These are phyloP conservation scores for Bemisia tabaci DNA, from an alignment of 1,140 invertebrate genomes.

Conservation along the genomic window DNA sequence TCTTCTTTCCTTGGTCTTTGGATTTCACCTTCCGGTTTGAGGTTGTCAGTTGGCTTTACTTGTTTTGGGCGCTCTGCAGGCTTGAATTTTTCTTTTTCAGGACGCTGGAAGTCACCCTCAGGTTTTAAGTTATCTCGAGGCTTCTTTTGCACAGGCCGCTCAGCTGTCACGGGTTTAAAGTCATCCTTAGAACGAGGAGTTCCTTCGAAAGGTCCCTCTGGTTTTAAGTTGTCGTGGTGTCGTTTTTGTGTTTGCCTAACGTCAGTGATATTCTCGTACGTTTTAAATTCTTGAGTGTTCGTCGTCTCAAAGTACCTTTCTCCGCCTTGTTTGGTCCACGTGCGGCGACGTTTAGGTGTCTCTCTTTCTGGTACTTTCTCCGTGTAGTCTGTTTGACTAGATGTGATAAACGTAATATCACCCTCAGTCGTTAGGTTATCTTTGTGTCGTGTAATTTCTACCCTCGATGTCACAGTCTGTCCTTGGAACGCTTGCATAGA, in stretches of 20 bases:
- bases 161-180: slow-evolving; percentile 26
- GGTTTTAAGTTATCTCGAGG: slow-evolving; percentile 34
- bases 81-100: slow-evolving; percentile 37
- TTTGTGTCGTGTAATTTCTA: slow-evolving; percentile 28
- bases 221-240: slow-evolving; percentile 46
- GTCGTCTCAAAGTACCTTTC: slow-evolving; percentile 47
- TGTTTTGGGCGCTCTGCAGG: slow-evolving; percentile 33
- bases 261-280: slow-evolving; percentile 25
- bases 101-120: slow-evolving; percentile 32
- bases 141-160: slow-evolving; percentile 28
- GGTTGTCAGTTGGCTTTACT: slow-evolving; percentile 35
- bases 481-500: slow-evolving; percentile 27
- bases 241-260: slow-evolving; percentile 26
- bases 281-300: slow-evolving; percentile 28
- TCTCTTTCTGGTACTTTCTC: slow-evolving; percentile 38
- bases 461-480: slow-evolving; percentile 22
- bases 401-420: slow-evolving; percentile 45
- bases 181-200: slow-evolving; percentile 25
- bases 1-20: slow-evolving; percentile 35
- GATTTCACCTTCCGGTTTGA: slow-evolving; percentile 30
- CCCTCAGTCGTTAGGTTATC: slow-evolving; percentile 43
- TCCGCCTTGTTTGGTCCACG: slow-evolving; percentile 54
- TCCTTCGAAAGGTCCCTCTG: slow-evolving; percentile 48
- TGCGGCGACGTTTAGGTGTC: slow-evolving; percentile 40
- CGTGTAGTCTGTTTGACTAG: slow-evolving; percentile 41